Base-by-base conservation (phyloP, 2,888 invertebrate species). In the Cheilosia pagana region DNA sequence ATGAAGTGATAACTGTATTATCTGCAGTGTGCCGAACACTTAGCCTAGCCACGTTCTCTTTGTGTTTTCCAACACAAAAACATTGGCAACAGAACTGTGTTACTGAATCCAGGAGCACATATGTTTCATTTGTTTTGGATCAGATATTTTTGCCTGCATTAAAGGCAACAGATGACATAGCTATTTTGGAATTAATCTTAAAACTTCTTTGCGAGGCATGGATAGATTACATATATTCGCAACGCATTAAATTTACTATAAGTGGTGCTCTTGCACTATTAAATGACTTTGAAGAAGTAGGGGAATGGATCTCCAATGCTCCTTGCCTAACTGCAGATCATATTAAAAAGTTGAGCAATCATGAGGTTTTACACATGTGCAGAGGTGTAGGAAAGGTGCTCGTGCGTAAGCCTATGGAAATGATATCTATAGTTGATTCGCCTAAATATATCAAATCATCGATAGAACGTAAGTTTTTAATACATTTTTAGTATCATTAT, bases 171-270 rank as follows among this genome's bases (percentile, higher is more conserved):
- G 94, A 94, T 68, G 95, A 97, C 89, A 93, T 95, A 62, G 93
- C 94, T 6, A 95, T 96, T 50, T 93, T 95, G 28, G 96, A 96
- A 88, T 95, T 96, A 93, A 94, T 96, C 65, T 92, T 97, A 39
- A 95, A 95, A 89, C 94, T 97, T 35, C 95, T 96, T 93, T 96
- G 97, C 89, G 97, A 97, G 90, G 95, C 97, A 0, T 97, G 97
- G 97, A 92, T 97, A 65, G 96, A 97, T 90, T 96, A 96, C 88
- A 97, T 97, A 87, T 96, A 96, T 90, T 94, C 95, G 57, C 95
- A 96, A 87, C 95, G 95, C 90, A 95, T 97, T 25, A 96, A 96
- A 90, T 97, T 97, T 91, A 96, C 96, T 77, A 93, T 94, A 72
- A 93, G 95, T 92, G 97, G 97, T 2, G 97, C 97, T 0, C 92